Evolutionary conservation across 2,888 invertebrate genomes (phyloP), one percentile per base, ranked within the genome.

Genomic region (Herminia tarsipennalis): DNA sequence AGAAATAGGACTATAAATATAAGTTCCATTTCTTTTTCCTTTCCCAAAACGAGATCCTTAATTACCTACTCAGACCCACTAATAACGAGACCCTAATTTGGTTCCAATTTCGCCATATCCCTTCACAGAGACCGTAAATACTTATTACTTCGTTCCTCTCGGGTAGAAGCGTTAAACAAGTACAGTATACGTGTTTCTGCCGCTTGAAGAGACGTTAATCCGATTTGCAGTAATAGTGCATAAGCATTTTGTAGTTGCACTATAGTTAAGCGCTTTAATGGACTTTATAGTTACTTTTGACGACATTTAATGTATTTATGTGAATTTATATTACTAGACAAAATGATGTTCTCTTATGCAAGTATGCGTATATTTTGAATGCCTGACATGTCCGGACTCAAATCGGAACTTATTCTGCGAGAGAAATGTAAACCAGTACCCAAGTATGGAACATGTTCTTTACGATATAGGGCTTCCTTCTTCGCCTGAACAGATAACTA

Each of bases 211-310:
- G 17, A 10, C 27, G 36, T 16, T 59, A 61, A 61, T 41, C 36
- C 60, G 56, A 59, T 61, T 36, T 25, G 6, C 55, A 64, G 32
- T 42, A 47, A 45, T 42, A 49, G 42, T 41, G 50, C 50, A 42
- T 10, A 14, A 41, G 27, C 27, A 24, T 30, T 50, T 28, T 33
- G 13, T 18, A 33, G 32, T 27, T 54, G 46, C 17, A 29, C 9
- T 29, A 13, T 18, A 9, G 16, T 9, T 25, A 14, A 25, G 18
- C 21, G n/a, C 9, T 36, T 36, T 30, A 36, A 21, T 21, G 33
- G 12, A 33, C 13, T 33, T 14, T 13, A 12, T 12, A 33, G 21
- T 33, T n/a, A n/a, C n/a, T n/a, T n/a, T n/a, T n/a, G 5, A 18
- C 13, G 22, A 16, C 14, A 35, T 24, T 33, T 13, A 12, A 14